Base-by-base conservation (phyloP, 2,888 invertebrate genomes). In the Idaea straminata region DNA sequence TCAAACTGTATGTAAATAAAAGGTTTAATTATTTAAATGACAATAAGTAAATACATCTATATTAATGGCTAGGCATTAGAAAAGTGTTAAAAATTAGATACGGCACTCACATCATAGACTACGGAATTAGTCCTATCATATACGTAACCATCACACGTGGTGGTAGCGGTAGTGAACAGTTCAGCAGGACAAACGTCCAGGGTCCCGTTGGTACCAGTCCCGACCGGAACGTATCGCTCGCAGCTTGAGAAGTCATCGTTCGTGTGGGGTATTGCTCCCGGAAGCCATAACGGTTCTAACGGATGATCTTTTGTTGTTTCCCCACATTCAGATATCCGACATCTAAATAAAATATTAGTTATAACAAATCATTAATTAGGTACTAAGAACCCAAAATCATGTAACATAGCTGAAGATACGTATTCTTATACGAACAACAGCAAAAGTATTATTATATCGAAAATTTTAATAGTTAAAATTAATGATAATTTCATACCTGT, bases 291-390 rank as follows among this genome's bases (percentile, higher is more conserved):
- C 0, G 89, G 86, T 1, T 83, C 77, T 70, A 86, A 90, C 0
- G 73, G 66, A 7, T 84, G 76, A 10, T 81, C 74, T 57, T 85
- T 83, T 15, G 73, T 75, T 16, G 87, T 73, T 66, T 88, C 88
- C 0, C 84, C 94, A 72, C 94, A 94, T 77, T 93, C 94, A 1
- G 90, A 87, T 57, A 94, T 85, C 57, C 81, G 83, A 73, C 94
- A 94, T 74, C 94, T 69, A 35, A 47, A 47, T 10, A 47, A 47
- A 36, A 47, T 13, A 47, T 47, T 10, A 47, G 47, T 47, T 47
- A 10, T 6, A 6, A 5, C 13, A 38, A 3, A 38, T 38, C 13
- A 38, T 38, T 38, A 38, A n/a, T 13, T 38, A 38, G 38, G 7
- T 2, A 10, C 38, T 2, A 10, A 6, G 38, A 38, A 38, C 6